A percentile compares a stretch with the other conserved stretches of the same genome.
These are phyloP conservation scores for Drosophila anceps DNA, from an alignment of 2,888 invertebrate species.

Conservation along the genomic window DNA sequence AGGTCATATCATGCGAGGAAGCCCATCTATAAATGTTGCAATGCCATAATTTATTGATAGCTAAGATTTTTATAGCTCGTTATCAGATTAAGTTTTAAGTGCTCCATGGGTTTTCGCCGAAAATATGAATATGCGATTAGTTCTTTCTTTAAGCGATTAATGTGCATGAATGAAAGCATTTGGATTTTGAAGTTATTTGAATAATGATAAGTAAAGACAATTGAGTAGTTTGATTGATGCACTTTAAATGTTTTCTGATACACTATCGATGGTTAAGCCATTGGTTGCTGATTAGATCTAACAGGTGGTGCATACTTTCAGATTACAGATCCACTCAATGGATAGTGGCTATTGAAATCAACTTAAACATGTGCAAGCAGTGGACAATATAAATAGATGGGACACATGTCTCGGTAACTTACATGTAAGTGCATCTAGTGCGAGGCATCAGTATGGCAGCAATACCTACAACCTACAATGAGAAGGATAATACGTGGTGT, in stretches of 20 bases:
- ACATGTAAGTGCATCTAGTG: conserved; percentile 16
- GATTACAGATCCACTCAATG: conserved; percentile 54
- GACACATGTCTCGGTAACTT: not conserved
- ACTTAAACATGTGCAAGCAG: conserved; percentile 11
- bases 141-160: not conserved
- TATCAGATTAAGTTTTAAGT: not conserved
- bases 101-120: not conserved
- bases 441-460: conserved; percentile 43
- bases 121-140: not conserved
- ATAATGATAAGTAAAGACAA: conserved; percentile 9
- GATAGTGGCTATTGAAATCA: conserved; percentile 24
- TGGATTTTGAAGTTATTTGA: not conserved
- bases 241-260: conserved; percentile 20
- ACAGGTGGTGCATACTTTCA: conserved; percentile 48
- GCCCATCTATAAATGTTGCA: conserved; percentile 27
- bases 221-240: not conserved
- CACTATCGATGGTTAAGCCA: conserved; percentile 26
- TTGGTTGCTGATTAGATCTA: conserved; percentile 51
- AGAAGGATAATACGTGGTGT: conserved; percentile 68
- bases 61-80: conserved; percentile 34
- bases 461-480: conserved; percentile 58
- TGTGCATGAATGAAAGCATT: not conserved
- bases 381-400: conserved; percentile 56
- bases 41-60: conserved; percentile 31
- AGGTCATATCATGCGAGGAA: conserved; percentile 5